A percentile compares a stretch with the other conserved stretches of the same genome.
Evolutionary conservation across 1,140 invertebrate genomes (phyloP).

Genomic region (Formica selysi): DNA sequence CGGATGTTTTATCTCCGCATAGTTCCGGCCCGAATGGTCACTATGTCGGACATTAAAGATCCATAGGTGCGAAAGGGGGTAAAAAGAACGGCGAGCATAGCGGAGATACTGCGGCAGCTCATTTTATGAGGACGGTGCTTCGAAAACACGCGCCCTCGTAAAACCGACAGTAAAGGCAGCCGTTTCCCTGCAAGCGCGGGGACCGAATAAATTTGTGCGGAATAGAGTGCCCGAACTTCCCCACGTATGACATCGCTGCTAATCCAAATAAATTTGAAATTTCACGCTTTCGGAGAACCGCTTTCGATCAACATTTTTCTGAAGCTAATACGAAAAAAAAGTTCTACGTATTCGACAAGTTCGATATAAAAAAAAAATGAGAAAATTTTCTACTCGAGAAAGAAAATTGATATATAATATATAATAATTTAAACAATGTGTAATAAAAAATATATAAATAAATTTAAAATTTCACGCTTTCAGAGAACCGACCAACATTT

Average conservation of each 20-base stretch:
- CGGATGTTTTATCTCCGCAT: neutral
- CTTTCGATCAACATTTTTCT: neutral
- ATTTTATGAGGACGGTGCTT: constrained; percentile 57
- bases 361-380: no score
- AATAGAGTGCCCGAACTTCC: constrained; percentile 6
- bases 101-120: constrained; percentile 46
- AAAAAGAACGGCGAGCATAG: constrained; percentile 8
- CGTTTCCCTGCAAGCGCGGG: neutral
- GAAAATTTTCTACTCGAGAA: no score
- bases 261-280: constrained; percentile 4
- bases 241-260: neutral
- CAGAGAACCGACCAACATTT: neutral
- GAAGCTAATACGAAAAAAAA: neutral
- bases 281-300: neutral
- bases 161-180: constrained; percentile 47
- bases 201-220: constrained; percentile 34
- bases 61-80: neutral
- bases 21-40: constrained; percentile 39
- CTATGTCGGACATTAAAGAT: constrained; percentile 39
- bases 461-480: neutral
- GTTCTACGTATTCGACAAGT: no score
- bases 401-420: no score
- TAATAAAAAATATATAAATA: neutral
- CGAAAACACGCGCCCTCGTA: constrained; percentile 54
- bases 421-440: no score